A percentile compares a stretch with the other conserved stretches of the same genome.
Evolutionary conservation across 2,888 invertebrate species (phyloP).

Genomic region (Rhabditoides inermis): DNA sequence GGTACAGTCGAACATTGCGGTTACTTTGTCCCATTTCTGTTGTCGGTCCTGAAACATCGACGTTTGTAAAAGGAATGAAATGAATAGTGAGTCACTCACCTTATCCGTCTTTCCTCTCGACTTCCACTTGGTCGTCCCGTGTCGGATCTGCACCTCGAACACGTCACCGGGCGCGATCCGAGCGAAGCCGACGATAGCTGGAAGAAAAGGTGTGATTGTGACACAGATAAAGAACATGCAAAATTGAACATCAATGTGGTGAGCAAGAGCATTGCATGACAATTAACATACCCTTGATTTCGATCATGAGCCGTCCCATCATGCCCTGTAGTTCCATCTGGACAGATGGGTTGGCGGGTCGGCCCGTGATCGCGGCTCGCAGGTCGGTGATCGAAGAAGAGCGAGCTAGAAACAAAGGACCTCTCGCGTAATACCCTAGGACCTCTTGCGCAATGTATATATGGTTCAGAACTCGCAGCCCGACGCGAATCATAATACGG

Average conservation of each 20-base stretch:
- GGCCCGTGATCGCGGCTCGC: slow-evolving; percentile 22
- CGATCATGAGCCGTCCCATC: slow-evolving; percentile 43
- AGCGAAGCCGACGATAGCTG: slow-evolving; percentile 61
- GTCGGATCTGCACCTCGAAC: slow-evolving; percentile 59
- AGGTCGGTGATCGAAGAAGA: slow-evolving; percentile 31
- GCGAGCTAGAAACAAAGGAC: slow-evolving; percentile 17
- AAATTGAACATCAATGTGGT: slow-evolving; percentile 1
- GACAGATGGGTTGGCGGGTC: slow-evolving; percentile 19
- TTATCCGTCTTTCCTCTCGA: slow-evolving; percentile 54
- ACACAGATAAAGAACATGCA: too few relatives aligned
- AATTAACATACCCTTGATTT: slow-evolving; percentile 36
- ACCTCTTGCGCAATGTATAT: too few relatives aligned
- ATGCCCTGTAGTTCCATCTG: slow-evolving; percentile 38
- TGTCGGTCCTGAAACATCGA: slow-evolving; percentile 50
- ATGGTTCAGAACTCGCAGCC: too few relatives aligned
- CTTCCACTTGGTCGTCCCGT: slow-evolving; percentile 61
- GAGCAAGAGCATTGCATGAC: not conserved
- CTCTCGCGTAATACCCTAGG: not conserved
- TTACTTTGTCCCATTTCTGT: slow-evolving; percentile 58
- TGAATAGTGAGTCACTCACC: not conserved
- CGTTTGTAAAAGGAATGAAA: not conserved
- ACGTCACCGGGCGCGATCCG: slow-evolving; percentile 61
- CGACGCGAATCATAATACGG: too few relatives aligned
- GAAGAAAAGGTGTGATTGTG: too few relatives aligned
- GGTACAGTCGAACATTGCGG: slow-evolving; percentile 55